Evolutionary conservation across 2,888 invertebrate species (phyloP).

Genomic region (Brachypterus glaber): DNA sequence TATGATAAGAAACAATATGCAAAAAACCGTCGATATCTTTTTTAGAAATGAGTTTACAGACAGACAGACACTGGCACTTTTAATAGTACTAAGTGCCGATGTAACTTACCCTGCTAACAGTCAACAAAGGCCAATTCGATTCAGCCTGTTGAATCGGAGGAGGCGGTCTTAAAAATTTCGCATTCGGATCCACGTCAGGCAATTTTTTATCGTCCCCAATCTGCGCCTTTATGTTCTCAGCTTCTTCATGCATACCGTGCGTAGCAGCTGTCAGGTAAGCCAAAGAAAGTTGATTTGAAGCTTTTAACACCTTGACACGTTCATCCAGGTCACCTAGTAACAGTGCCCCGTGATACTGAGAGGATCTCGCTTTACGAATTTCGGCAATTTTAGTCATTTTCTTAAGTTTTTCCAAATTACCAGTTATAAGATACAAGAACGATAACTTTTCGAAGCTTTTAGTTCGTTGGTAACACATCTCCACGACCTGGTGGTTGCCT

Average conservation of each 20-base stretch:
- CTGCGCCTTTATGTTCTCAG: conserved; percentile 59
- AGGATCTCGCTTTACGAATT: conserved; percentile 91
- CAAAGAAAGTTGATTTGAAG: conserved; percentile 63
- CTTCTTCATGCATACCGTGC: conserved; percentile 76
- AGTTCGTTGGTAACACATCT: conserved; percentile 99
- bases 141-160: conserved; percentile 85
- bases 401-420: conserved; percentile 90
- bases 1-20: too few relatives aligned
- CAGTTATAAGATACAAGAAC: conserved; percentile 95
- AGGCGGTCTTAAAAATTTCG: conserved; percentile 74
- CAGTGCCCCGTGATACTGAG: conserved; percentile 93
- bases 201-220: conserved; percentile 45
- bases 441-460: conserved; percentile 99
- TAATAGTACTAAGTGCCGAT: too few relatives aligned
- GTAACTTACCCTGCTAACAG: conserved; percentile 70
- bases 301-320: conserved; percentile 73
- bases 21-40: too few relatives aligned
- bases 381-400: conserved; percentile 99
- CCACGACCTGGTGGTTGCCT: conserved; percentile 84
- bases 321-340: conserved; percentile 86
- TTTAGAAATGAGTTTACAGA: too few relatives aligned
- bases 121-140: conserved; percentile 93
- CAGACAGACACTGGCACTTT: too few relatives aligned
- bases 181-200: conserved; percentile 66
- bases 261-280: conserved; percentile 94